Base-by-base conservation (phyloP, 53 echinoderm and acorn worm genomes). In the Henricia sp. region DNA sequence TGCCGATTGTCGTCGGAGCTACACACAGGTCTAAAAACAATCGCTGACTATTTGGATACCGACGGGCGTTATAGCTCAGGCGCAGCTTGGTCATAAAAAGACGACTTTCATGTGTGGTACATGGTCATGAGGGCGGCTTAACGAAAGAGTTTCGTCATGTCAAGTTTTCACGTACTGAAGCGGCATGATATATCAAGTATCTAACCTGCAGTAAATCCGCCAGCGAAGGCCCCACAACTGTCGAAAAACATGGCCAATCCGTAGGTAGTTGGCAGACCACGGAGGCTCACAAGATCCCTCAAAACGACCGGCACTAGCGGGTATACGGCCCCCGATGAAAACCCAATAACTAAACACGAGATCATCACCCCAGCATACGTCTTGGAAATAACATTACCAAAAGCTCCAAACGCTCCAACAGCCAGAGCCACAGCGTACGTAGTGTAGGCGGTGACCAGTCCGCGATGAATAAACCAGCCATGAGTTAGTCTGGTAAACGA, bases 221-320 rank as follows among this genome's bases (percentile, higher is more conserved):
- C 86, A 13, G 86, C 86, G n/a, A 86, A 74, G 5, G 76, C 76
- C 40, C 86, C 86, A 42, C 75, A 75, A 25, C 86, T 76, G 54
- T 86, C 86, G 29, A 66, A 86, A 60, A 86, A 86, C 68, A 86
- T 54, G n/a, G 76, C 86, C 64, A 86, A 53, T 63, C 86, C 86
- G 51, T 86, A 86, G 24, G 75, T 67, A 4, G 86, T 86, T 17
- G 86, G 74, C 53, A 86, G 32, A 2, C 76, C 76, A 4, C 75
- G 37, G 3, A 86, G 68, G 53, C 86, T 76, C 3, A 86, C 86
- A 3, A 86, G 37, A 75, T 86, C 67, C 25, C 76, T 74, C 54
- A 86, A 43, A 38, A 86, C 86, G 35, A 86, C 86, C 1, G 86
- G 86, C 24, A 86, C 86, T 1, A 86, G 74, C 1, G 86, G 86